These are phyloP conservation scores for Bombus terrestris DNA, from an alignment of 1,140 invertebrate species.

Conservation along the genomic window DNA sequence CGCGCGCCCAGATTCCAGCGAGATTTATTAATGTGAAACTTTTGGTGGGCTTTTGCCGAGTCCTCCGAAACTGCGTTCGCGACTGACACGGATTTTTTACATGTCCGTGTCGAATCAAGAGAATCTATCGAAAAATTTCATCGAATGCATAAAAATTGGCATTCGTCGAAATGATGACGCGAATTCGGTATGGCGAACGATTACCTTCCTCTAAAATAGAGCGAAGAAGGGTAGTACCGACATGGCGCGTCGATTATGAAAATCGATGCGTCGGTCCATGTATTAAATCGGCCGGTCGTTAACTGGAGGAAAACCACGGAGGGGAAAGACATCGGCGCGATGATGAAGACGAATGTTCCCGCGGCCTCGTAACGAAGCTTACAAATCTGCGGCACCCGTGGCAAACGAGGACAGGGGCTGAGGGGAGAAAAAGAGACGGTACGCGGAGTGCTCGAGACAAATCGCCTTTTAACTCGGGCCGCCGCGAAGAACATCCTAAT, in stretches of 20 bases:
- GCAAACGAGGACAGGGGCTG: conserved; percentile 17
- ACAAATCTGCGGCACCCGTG: conserved; percentile 63
- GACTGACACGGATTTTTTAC: not conserved
- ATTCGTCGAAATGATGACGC: not conserved
- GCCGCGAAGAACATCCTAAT: conserved; percentile 66
- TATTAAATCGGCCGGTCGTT: conserved; percentile 13
- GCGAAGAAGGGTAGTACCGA: not conserved
- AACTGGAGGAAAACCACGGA: not conserved
- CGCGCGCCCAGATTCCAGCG: not conserved
- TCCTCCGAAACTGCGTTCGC: not conserved
- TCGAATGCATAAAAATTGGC: not conserved
- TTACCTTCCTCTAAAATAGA: not conserved
- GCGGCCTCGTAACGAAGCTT: conserved; percentile 22
- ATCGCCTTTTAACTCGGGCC: conserved; percentile 72
- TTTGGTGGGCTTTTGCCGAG: not conserved
- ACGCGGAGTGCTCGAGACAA: conserved; percentile 69
- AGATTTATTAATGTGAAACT: conserved; percentile 46
- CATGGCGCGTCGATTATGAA: not conserved
- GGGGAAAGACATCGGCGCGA: conserved; percentile 35
- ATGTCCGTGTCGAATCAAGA: not conserved
- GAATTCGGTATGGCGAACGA: not conserved
- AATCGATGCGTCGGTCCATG: not conserved
- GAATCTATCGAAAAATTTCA: not conserved
- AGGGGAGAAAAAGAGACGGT: not conserved
- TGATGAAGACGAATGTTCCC: conserved; percentile 61